Base-by-base conservation (phyloP, 2,888 invertebrate species). In the Seira ritae region DNA sequence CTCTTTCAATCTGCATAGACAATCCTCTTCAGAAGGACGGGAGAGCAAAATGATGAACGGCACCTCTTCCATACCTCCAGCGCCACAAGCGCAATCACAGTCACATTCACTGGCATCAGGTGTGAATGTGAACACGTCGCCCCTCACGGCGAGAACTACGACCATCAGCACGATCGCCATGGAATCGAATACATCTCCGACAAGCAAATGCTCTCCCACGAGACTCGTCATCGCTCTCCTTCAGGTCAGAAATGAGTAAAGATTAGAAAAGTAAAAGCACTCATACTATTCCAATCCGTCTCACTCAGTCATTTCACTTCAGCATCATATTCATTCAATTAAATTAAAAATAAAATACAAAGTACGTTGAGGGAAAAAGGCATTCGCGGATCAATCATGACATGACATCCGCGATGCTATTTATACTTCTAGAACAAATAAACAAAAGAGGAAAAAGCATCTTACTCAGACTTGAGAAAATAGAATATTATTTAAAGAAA, bases 151-250 rank as follows among this genome's bases (percentile, higher is more conserved):
- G 3, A 80, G 65, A 70, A 94, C 95, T 77, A 96, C 96, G 83
- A 96, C 96, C 89, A 95, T 97, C 90, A 96, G 96, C 91, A 97
- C 97, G 80, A 96, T 97, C 89, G 97, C 96, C 69, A 95, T 97
- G 85, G 96, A 96, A 91, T 96, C 96, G 90, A 96, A 96, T 87
- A 93, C 94, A 89, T 95, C 96, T 67, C 69, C 82, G 1, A 79
- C 79, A 1, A 75, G 73, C 42, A 84, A 85, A 46, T 80, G 70
- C 24, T 80, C 83, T 67, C 84, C 84, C 3, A 84, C 84, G n/a
- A 94, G 95, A 91, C 94, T 97, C 90, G 96, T 97, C 90, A 95
- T 97, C 90, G 97, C 97, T 86, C 92, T 97, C 87, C 92, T 97
- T 89, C 95, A 96, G 94, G 97, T 94, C 91, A 78, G 24, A 50